Base-by-base conservation (phyloP, 1,140 invertebrate genomes). In the Pseudomyrmex concolor region DNA sequence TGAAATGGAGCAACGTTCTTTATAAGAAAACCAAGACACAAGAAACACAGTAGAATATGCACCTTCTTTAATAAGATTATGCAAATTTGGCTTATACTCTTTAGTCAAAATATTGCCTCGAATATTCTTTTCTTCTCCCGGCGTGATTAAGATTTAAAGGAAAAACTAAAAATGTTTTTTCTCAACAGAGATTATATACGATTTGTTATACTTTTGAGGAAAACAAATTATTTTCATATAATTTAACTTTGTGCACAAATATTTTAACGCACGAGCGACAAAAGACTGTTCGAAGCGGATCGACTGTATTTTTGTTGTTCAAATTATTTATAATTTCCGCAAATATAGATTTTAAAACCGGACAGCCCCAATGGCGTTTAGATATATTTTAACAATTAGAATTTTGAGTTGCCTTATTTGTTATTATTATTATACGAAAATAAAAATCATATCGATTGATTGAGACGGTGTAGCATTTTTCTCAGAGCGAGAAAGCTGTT, bases 41-140 rank as follows among this genome's bases (percentile, higher is more conserved):
- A 74, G 64, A 64, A 51, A 51, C 62, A n/a, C 34, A 34, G 34
- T 34, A 34, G 34, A 25, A 25, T 34, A n/a, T 3, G n/a, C 54
- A 64, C 2, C 15, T 66, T 76, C 62, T 54, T 76, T 76, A 64
- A 54, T 64, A 34, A 64, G 73, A 76, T 76, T 76, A 76, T 76
- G 59, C 22, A 64, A 64, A 76, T 22, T 51, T 51, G 7, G 10
- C 51, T 70, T 59, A 68, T 19, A 43, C 8, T 70, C 64, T 78
- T 68, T 70, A 48, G 43, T 48, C 43, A 54, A 66, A 70, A 70
- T 78, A 45, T 78, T 59, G 19, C 43, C 19, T 78, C 19, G n/a
- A n/a, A 48, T 78, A 78, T 78, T 55, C 48, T 13, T 43, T 34
- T 48, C 45, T 51, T 76, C 48, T 76, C 73, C 51, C 51, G 63